Percentiles rank a stretch among this genome's conserved stretches.
These are phyloP conservation scores for Drymonia ruficornis DNA, from an alignment of 2,888 invertebrate species.

Conservation along the genomic window DNA sequence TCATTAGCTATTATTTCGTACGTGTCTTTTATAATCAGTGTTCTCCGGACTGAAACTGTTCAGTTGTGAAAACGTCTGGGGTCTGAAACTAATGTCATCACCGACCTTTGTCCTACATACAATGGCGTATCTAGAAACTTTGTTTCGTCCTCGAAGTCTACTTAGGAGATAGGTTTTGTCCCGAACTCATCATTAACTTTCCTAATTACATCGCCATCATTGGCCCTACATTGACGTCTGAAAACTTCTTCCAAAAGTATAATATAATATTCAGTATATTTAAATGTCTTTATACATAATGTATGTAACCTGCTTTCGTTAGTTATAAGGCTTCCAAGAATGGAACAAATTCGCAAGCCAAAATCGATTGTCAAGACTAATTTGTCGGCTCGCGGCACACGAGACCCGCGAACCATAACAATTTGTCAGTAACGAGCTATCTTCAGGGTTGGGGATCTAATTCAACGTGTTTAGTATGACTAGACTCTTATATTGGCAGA, in stretches of 20 bases:
- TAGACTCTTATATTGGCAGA: no score
- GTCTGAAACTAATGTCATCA: neutral
- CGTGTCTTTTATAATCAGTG: neutral
- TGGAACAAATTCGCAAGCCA: conserved; percentile 4
- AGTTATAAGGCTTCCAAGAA: neutral
- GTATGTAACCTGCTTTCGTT: no score
- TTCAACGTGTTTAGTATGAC: neutral
- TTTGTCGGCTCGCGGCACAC: conserved; percentile 34
- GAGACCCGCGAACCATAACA: conserved; percentile 37
- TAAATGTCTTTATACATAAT: no score
- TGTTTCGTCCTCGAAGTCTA: neutral
- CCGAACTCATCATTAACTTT: no score
- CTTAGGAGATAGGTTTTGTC: neutral
- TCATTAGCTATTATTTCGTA: no score
- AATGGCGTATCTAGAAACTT: neutral
- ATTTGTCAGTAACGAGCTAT: neutral
- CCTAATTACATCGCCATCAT: no score
- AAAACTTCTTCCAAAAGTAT: no score
- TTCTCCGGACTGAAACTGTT: neutral
- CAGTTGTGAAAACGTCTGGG: neutral
- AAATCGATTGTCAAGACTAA: conserved; percentile 36
- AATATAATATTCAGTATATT: no score
- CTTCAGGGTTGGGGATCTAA: neutral
- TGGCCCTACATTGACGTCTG: no score
- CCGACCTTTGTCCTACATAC: conserved; percentile 1